phyloP scores from a whole-genome alignment of 2,797 vertebrate genomes.

The Poeciliopsis presidionis region DNA sequence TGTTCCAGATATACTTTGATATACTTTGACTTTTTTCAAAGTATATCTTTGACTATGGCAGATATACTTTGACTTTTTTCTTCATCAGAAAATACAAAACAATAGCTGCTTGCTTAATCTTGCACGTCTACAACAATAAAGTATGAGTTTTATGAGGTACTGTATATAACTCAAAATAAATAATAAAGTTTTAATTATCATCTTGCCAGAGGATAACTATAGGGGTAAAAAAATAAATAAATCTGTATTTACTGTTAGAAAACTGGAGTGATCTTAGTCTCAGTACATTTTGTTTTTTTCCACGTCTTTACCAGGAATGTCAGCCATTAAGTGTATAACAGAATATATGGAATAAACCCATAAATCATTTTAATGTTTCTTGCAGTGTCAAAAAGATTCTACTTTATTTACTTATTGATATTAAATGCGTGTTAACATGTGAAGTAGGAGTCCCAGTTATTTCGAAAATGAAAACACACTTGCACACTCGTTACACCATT shows the following conservation, averaged over 20 bases:
- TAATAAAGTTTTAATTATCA: not conserved
- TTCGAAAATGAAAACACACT: constrained; percentile 14
- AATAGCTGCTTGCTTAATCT: not conserved
- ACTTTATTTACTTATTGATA: not conserved
- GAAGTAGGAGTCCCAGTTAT: not conserved
- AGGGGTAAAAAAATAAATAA: not conserved
- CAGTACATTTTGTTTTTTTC: not conserved
- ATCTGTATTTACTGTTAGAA: not conserved
- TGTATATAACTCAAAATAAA: not conserved
- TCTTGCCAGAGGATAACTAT: not conserved
- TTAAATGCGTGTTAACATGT: not conserved
- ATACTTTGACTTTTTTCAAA: not conserved
- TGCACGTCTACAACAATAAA: not conserved
- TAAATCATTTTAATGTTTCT: not conserved
- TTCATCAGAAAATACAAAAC: not conserved
- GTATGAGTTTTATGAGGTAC: not conserved
- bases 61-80: not conserved
- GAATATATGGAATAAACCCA: not conserved
- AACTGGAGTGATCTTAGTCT: not conserved
- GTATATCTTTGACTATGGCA: not conserved
- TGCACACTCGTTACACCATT: constrained; percentile 70
- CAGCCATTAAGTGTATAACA: not conserved
- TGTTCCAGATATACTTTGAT: no score
- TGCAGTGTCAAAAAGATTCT: not conserved
- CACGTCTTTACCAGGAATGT: not conserved